These are phyloP conservation scores for Apocheima hispidaria DNA, from an alignment of 2,888 invertebrate genomes.

Conservation along the genomic window DNA sequence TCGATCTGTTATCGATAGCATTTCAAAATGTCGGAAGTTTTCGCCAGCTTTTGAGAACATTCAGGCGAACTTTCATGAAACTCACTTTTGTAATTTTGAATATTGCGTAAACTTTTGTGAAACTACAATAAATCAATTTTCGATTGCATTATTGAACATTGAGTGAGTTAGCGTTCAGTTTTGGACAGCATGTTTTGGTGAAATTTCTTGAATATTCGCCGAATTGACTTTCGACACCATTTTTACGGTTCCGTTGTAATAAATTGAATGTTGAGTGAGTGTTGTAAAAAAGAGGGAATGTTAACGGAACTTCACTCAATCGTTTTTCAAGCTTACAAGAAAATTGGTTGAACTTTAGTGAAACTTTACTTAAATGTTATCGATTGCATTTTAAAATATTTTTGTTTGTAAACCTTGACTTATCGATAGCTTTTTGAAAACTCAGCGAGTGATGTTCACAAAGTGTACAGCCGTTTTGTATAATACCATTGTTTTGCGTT, in stretches of 20 bases:
- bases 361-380: background rate
- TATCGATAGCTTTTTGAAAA: background rate
- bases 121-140: background rate
- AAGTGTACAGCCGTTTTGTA: conserved; percentile 68
- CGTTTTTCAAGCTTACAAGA: background rate
- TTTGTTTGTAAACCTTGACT: background rate
- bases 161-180: no score
- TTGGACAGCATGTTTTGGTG: no score
- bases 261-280: no score
- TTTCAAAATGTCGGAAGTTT: background rate
- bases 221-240: no score
- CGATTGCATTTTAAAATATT: no score
- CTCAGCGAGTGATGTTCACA: conserved; percentile 38
- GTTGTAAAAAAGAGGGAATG: no score
- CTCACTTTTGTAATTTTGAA: no score
- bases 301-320: background rate
- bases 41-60: no score
- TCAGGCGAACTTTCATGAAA: no score
- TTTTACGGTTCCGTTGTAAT: no score
- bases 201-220: no score
- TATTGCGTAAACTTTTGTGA: background rate
- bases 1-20: background rate
- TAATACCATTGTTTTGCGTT: conserved; percentile 78
- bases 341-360: background rate
- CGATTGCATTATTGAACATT: background rate